These are phyloP conservation scores for Orthosia gothica DNA, from an alignment of 2,888 invertebrate species.

Conservation along the genomic window DNA sequence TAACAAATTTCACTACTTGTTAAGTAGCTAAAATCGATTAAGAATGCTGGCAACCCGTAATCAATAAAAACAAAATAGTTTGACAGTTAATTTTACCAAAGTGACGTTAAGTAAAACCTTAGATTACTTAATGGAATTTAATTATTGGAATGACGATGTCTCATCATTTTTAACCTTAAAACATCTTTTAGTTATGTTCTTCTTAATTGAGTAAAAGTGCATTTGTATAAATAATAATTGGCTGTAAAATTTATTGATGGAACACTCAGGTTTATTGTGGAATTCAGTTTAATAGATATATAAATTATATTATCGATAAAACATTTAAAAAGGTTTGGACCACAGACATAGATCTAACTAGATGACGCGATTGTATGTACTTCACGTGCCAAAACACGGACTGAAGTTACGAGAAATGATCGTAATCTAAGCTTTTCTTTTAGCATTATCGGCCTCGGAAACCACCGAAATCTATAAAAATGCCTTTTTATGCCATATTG, in stretches of 20 bases:
- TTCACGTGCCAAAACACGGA: too few species aligned
- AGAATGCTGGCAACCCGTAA: slow-evolving; percentile 6
- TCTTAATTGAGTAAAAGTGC: not conserved
- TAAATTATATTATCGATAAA: not conserved
- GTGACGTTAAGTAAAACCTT: slow-evolving; percentile 9
- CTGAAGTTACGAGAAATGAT: too few species aligned
- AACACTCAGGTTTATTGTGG: not conserved
- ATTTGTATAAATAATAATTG: slow-evolving; percentile 16
- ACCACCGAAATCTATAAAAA: too few species aligned
- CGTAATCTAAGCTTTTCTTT: too few species aligned
- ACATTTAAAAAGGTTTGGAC: not conserved
- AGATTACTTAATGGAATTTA: slow-evolving; percentile 33
- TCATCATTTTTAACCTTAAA: not conserved
- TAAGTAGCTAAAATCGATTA: slow-evolving; percentile 34
- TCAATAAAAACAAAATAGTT: slow-evolving; percentile 12
- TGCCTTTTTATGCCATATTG: too few species aligned
- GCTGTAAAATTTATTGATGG: slow-evolving; percentile 17
- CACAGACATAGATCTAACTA: too few species aligned
- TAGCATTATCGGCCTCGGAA: too few species aligned
- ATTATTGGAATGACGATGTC: slow-evolving; percentile 17
- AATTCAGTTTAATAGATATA: not conserved
- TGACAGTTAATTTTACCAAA: slow-evolving; percentile 14
- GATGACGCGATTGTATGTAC: too few species aligned
- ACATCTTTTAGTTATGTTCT: not conserved
- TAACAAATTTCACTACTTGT: slow-evolving; percentile 18